Evolutionary conservation across 2,797 vertebrate species (phyloP).

Genomic region (Furcifer pardalis): DNA sequence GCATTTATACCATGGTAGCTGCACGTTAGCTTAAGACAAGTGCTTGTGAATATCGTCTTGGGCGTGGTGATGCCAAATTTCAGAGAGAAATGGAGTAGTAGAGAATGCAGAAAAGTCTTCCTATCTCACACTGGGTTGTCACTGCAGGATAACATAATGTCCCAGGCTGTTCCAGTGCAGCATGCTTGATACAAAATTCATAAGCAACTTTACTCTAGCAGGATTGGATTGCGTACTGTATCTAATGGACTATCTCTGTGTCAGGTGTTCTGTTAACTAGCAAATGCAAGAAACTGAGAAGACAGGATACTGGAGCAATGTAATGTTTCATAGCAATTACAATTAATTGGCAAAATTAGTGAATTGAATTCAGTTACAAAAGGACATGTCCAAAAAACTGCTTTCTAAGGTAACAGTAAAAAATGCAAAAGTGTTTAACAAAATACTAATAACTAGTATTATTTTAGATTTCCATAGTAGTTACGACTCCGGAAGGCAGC

Average conservation of each 20-base stretch:
- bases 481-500: no score
- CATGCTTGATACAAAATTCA: conserved; percentile 45
- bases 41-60: no score
- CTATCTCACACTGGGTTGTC: conserved; percentile 16
- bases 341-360: neutral
- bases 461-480: no score
- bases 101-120: conserved; percentile 12
- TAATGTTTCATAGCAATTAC: neutral
- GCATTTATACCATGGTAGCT: neutral
- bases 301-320: neutral
- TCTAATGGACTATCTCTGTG: neutral
- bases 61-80: neutral
- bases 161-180: conserved; percentile 32
- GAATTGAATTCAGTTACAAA: neutral
- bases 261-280: conserved; percentile 11
- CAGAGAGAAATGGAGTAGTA: neutral
- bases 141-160: conserved; percentile 11
- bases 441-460: neutral
- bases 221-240: conserved; percentile 9
- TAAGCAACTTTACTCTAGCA: conserved; percentile 41
- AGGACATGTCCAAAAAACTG: neutral
- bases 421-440: neutral
- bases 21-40: no score
- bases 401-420: conserved; percentile 10
- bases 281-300: neutral